phyloP scores from a whole-genome alignment of 2,113 vertebrate genomes.

The Chaetura pelagica region DNA sequence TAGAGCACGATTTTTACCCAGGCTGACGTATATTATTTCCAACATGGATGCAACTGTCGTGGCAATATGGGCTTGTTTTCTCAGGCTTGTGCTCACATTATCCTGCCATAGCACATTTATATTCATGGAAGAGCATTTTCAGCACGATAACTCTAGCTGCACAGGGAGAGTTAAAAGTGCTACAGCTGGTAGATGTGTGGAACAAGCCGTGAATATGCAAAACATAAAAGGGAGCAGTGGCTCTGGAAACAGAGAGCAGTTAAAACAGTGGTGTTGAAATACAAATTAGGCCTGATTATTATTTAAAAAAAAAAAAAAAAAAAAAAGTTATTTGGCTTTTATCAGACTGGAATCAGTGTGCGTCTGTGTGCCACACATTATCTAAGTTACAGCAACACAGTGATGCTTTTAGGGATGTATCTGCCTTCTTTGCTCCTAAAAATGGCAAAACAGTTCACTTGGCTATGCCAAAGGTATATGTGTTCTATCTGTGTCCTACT shows the following conservation, averaged over 20 bases:
- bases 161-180: not conserved
- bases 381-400: not conserved
- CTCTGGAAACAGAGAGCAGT: not conserved
- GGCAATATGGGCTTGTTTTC: not conserved
- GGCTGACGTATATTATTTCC: not conserved
- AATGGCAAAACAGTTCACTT: not conserved
- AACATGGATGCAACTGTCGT: fast-evolving
- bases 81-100: not conserved
- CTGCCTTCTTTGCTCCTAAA: not conserved
- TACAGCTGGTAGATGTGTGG: not conserved
- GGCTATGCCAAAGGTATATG: not conserved
- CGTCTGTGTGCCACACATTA: fast-evolving
- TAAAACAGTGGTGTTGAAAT: not conserved
- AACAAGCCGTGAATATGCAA: not conserved
- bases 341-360: not conserved
- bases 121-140: not conserved
- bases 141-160: not conserved
- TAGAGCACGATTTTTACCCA: not conserved
- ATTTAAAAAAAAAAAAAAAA: not conserved
- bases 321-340: not conserved
- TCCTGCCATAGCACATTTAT: not conserved
- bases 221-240: not conserved
- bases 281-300: not conserved
- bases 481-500: not conserved
- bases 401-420: not conserved